Evolutionary conservation across 2,888 invertebrate species (phyloP).

Genomic region (Mythimna vitellina): DNA sequence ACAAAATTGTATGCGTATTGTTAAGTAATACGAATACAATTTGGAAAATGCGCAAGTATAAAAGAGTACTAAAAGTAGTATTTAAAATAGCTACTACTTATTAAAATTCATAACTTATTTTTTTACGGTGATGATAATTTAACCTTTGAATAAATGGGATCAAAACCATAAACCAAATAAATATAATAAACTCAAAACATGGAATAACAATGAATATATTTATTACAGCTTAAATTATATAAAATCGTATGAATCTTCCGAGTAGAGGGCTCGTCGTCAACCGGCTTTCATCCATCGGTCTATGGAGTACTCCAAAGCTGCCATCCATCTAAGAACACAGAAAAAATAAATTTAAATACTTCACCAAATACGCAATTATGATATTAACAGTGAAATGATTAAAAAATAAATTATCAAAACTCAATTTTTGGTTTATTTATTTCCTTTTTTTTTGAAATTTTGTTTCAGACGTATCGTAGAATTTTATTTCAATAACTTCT

Average conservation of each 20-base stretch:
- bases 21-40: not conserved
- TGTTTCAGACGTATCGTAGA: too few relatives aligned
- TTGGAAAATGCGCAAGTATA: not conserved
- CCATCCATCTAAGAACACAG: constrained; percentile 94
- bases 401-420: not conserved
- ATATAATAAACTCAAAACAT: constrained; percentile 65
- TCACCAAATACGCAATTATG: not conserved
- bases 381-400: not conserved
- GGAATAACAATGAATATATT: constrained; percentile 68
- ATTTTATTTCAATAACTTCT: too few relatives aligned
- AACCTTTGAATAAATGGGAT: constrained; percentile 26
- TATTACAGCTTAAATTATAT: constrained; percentile 78
- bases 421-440: not conserved
- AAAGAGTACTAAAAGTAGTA: too few relatives aligned
- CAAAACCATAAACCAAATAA: constrained; percentile 54
- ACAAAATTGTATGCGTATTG: not conserved
- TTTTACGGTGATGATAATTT: not conserved
- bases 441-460: not conserved
- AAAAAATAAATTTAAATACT: constrained; percentile 5
- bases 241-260: constrained; percentile 80
- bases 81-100: not conserved
- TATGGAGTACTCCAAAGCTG: constrained; percentile 98
- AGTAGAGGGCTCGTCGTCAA: constrained; percentile 84
- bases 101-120: too few relatives aligned
- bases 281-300: constrained; percentile 97